Evolutionary conservation across 2,888 invertebrate species (phyloP), one percentile per base, ranked within the genome.

Genomic region (Arenicola marina): DNA sequence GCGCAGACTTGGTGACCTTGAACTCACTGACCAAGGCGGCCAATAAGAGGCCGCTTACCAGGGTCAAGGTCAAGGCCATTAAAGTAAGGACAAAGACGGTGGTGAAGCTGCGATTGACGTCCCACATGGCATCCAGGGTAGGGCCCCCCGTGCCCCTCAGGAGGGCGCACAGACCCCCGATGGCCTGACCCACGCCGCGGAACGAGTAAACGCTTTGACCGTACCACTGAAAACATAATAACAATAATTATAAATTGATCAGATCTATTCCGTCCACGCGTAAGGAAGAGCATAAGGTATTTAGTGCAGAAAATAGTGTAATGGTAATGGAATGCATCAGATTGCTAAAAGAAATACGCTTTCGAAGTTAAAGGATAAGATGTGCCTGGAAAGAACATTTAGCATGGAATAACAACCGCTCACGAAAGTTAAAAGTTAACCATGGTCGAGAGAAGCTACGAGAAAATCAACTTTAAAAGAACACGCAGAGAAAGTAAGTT

Each of bases 1-100:
- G 80, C 65, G 80, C 77, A 7, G 48, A 48, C 48, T 24, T 48
- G 48, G 24, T 24, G 26, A 7, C 26, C 18, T 24, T 11, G 24
- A n/a, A 48, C 11, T 11, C 15, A 24, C 24, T 24, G 24, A 7
- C 24, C 7, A 48, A n/a, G 26, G 26, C 26, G 7, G 48, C 48
- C 48, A 48, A 24, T n/a, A 48, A 7, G 7, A 48, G 48, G 24
- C 48, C 48, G 24, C 11, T n/a, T 7, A 48, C 48, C 18, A 48
- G 7, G 7, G 24, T 24, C 11, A 48, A 48, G 18, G 24, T 11
- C n/a, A 48, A n/a, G 7, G 18, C 7, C 18, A 7, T n/a, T 7
- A 48, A 24, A n/a, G 48, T 48, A 7, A 48, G 26, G 7, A 48
- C 26, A 24, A 48, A 48, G 48, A 48, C 11, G 15, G 48, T 48